phyloP scores from a whole-genome alignment of 2,113 vertebrate species.

The Cichladusa arquata region DNA sequence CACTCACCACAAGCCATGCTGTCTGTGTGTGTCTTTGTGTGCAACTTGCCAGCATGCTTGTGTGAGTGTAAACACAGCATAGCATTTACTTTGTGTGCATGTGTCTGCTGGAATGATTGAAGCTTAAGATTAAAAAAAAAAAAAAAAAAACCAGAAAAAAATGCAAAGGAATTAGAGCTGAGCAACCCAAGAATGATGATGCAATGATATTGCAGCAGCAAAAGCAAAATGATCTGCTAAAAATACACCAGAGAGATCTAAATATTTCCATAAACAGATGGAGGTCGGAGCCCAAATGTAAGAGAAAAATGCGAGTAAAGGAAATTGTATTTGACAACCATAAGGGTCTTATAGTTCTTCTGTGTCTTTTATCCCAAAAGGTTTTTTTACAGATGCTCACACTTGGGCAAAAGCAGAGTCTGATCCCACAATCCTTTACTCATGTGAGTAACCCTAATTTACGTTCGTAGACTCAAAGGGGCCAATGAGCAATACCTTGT shows the following conservation, averaged over 20 bases:
- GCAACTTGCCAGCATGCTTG: not conserved
- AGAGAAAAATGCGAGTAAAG: constrained; percentile 69
- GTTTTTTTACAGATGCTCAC: constrained; percentile 56
- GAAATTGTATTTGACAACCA: constrained; percentile 76
- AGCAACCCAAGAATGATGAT: constrained; percentile 54
- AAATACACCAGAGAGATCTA: constrained; percentile 71
- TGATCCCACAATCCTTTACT: constrained; percentile 32
- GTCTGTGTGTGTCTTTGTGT: not conserved
- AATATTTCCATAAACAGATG: constrained; percentile 78
- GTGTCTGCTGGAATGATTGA: constrained; percentile 38
- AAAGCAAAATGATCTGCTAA: constrained; percentile 70
- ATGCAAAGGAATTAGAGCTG: constrained; percentile 25
- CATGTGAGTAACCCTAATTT: constrained; percentile 31
- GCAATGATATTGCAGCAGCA: constrained; percentile 64
- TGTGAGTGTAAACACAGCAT: not conserved
- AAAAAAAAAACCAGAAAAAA: not conserved
- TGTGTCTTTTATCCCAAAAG: constrained; percentile 70
- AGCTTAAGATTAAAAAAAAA: not conserved
- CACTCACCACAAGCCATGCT: not conserved
- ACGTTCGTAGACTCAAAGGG: not conserved
- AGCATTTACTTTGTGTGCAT: not conserved
- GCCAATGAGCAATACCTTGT: constrained; percentile 24
- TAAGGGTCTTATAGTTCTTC: constrained; percentile 73
- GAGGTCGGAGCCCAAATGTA: constrained; percentile 58
- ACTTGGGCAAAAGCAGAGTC: constrained; percentile 21